These are phyloP conservation scores for Nematolebias whitei DNA, from an alignment of 2,113 vertebrate genomes.

Conservation along the genomic window DNA sequence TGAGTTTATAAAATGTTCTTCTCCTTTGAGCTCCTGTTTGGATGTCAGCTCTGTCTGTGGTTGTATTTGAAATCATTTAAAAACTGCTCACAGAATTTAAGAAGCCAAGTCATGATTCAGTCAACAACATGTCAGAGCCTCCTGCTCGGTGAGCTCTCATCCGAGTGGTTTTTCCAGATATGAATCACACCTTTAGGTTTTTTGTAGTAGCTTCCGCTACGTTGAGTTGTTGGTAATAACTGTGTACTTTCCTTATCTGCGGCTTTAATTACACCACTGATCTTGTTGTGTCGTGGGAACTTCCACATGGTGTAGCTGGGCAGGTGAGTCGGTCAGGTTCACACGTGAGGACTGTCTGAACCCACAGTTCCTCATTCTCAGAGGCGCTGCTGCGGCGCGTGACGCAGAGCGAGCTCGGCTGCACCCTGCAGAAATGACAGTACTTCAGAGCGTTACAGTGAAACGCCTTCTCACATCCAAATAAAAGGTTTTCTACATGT, in stretches of 20 bases:
- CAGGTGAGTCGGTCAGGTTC: constrained; percentile 12
- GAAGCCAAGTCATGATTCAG: no score
- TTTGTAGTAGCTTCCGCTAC: no score
- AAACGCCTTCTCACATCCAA: no score
- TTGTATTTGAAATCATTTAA: no score
- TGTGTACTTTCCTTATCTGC: background rate
- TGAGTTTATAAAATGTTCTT: no score
- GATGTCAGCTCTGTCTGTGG: no score
- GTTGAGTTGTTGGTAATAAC: background rate
- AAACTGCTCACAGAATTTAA: no score
- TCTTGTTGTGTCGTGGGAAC: background rate
- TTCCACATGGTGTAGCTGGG: constrained; percentile 13
- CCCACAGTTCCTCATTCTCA: constrained; percentile 20
- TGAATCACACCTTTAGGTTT: background rate
- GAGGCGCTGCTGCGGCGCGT: background rate
- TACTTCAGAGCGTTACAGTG: background rate
- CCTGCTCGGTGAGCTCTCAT: no score
- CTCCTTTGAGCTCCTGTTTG: no score
- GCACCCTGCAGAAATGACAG: background rate
- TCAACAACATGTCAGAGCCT: no score
- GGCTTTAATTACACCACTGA: background rate
- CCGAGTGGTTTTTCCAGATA: constrained; percentile 1
- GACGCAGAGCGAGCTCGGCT: no score
- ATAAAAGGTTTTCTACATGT: no score
- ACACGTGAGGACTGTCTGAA: background rate